Base-by-base conservation (phyloP, 2,888 invertebrate genomes). In the Bhutanitis thaidina region DNA sequence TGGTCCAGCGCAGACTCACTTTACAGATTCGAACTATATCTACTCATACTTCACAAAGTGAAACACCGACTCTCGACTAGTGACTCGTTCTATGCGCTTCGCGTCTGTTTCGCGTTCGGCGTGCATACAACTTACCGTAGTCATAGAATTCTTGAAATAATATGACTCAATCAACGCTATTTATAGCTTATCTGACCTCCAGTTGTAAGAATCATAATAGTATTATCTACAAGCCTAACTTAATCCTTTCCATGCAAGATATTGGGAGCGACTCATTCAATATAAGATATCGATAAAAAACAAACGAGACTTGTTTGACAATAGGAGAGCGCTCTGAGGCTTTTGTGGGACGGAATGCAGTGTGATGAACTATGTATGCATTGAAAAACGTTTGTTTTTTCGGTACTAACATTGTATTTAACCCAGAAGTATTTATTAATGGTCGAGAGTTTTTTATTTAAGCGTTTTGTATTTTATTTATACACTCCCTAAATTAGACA, bases 231-330 rank as follows among this genome's bases (percentile, higher is more conserved):
- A n/a, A 15, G 3, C 9, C 3, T 36, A 35, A 54, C 43, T 48
- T 39, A 52, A 34, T 34, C 38, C 43, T 34, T 43, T 44, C 14
- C 35, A 32, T 51, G 38, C n/a, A 43, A 43, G 34, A 10, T 52
- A 52, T 56, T 50, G 52, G 43, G 39, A 44, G 49, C 43, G 54
- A 53, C 48, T 60, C 53, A 61, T 64, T 61, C 58, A 56, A 56
- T 49, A 47, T 41, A 32, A 40, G 30, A 52, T 40, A 49, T 36
- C 50, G n/a, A 48, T 44, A 62, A 59, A 59, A 62, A 48, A 56
- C 47, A 54, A 53, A 48, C 41, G 44, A 48, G 38, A 9, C 12
- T 52, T 58, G 58, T 62, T 59, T 62, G 61, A 67, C 69, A 69
- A 69, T 62, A 63, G 57, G 50, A 29, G 55, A 53, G 54, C 57